phyloP scores from a whole-genome alignment of 2,888 invertebrate species.

The Conops quadrifasciatus region DNA sequence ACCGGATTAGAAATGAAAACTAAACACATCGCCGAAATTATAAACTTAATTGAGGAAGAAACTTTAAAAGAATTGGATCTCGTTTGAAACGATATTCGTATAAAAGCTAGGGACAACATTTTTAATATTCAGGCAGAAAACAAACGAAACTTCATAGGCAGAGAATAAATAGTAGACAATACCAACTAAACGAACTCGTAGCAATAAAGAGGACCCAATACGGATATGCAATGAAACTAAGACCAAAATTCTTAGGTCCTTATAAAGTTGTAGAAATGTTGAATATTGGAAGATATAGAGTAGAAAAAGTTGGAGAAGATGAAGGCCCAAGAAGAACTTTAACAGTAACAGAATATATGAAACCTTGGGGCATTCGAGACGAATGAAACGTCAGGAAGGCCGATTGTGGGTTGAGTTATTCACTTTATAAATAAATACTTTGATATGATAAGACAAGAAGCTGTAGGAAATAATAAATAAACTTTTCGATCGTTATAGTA shows the following conservation, averaged over 20 bases:
- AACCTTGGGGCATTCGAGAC: constrained; percentile 36
- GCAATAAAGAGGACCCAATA: constrained; percentile 39
- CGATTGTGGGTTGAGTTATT: constrained; percentile 31
- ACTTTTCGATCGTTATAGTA: too few species aligned
- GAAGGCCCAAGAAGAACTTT: constrained; percentile 36
- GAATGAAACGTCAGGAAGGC: constrained; percentile 33
- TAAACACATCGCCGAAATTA: neutral
- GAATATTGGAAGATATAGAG: constrained; percentile 38
- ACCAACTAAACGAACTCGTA: neutral
- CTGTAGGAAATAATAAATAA: too few species aligned
- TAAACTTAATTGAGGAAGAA: neutral
- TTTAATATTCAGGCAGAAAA: neutral
- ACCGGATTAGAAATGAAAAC: constrained; percentile 23
- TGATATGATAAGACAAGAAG: too few species aligned
- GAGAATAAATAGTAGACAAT: neutral
- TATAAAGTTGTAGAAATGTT: constrained; percentile 33
- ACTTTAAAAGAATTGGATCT: neutral
- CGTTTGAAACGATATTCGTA: neutral
- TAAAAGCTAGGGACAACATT: neutral
- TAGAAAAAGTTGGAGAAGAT: constrained; percentile 36
- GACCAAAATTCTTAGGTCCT: constrained; percentile 39
- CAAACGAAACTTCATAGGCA: neutral
- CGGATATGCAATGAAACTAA: constrained; percentile 38
- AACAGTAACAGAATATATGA: constrained; percentile 38
- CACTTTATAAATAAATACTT: too few species aligned